Evolutionary conservation across 2,888 invertebrate genomes (phyloP).

Genomic region (Orchesella flavescens): DNA sequence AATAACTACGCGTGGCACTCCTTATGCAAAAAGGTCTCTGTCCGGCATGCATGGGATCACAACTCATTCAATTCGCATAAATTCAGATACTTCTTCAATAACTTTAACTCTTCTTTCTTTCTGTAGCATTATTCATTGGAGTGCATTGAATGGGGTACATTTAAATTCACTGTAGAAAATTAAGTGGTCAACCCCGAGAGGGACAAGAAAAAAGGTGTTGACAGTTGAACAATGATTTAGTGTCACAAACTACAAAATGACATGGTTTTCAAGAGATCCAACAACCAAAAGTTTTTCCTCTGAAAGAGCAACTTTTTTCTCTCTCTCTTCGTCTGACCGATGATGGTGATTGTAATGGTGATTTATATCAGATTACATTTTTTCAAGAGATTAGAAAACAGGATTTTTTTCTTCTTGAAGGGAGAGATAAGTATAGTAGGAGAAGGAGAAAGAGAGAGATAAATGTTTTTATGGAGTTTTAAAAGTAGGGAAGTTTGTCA

Average conservation of each 20-base stretch:
- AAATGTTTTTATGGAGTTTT: slow-evolving; percentile 30
- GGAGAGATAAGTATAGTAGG: neutral
- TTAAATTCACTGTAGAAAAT: slow-evolving; percentile 39
- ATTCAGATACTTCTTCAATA: no score
- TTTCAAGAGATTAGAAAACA: slow-evolving; percentile 30
- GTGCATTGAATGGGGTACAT: neutral
- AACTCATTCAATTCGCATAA: no score
- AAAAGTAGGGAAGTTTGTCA: slow-evolving; percentile 43
- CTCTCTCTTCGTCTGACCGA: neutral
- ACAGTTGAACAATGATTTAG: slow-evolving; percentile 58
- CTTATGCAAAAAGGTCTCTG: neutral
- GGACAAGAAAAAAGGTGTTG: slow-evolving; percentile 39
- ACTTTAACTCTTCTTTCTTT: no score
- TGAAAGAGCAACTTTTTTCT: slow-evolving; percentile 1
- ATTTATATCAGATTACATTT: slow-evolving; percentile 34
- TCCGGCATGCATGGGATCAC: no score
- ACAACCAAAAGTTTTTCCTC: neutral
- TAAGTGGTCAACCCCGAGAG: slow-evolving; percentile 40
- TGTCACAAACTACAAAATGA: slow-evolving; percentile 38
- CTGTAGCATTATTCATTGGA: no score
- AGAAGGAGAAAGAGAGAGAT: slow-evolving; percentile 6
- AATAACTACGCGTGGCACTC: neutral
- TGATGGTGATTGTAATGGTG: slow-evolving; percentile 20
- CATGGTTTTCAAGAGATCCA: slow-evolving; percentile 35
- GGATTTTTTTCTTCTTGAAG: slow-evolving; percentile 41